A percentile compares a stretch with the other conserved stretches of the same genome.
Conservation (phyloP, 2,797 vertebrate species). For the Argyrosomus regius region DNA sequence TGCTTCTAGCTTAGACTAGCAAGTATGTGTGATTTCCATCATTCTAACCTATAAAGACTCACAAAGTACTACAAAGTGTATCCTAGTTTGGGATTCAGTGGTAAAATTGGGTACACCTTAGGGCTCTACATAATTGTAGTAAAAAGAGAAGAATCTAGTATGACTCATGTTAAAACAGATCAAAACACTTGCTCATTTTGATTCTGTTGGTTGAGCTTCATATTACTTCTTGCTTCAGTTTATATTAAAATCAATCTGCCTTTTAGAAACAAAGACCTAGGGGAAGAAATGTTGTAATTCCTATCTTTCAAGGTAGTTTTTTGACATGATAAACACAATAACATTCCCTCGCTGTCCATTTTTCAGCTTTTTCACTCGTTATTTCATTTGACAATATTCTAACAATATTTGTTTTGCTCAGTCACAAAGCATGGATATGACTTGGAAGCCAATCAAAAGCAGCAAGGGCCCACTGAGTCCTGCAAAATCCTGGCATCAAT, state of each 20-base stretch:
- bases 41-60: conserved; percentile 15
- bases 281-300: not conserved
- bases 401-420: not conserved
- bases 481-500: not conserved
- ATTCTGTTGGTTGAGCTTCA: not conserved
- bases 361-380: not conserved
- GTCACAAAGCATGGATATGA: not conserved
- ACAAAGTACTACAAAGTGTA: not conserved
- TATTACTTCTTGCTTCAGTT: conserved; percentile 5
- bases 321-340: conserved; percentile 1
- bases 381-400: not conserved
- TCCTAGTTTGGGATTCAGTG: not conserved
- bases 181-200: conserved; percentile 16
- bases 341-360: not conserved
- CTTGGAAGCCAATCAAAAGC: conserved; percentile 11
- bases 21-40: not conserved
- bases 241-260: conserved; percentile 15
- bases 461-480: not conserved
- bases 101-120: not conserved
- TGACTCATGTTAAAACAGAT: conserved; percentile 4
- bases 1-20: not conserved
- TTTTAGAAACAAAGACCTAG: conserved; percentile 7
- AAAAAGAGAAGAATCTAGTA: not conserved
- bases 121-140: conserved; percentile 12
- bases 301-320: conserved; percentile 6